Conservation (phyloP, 2,113 vertebrate species). For the Cnemophilus loriae region DNA sequence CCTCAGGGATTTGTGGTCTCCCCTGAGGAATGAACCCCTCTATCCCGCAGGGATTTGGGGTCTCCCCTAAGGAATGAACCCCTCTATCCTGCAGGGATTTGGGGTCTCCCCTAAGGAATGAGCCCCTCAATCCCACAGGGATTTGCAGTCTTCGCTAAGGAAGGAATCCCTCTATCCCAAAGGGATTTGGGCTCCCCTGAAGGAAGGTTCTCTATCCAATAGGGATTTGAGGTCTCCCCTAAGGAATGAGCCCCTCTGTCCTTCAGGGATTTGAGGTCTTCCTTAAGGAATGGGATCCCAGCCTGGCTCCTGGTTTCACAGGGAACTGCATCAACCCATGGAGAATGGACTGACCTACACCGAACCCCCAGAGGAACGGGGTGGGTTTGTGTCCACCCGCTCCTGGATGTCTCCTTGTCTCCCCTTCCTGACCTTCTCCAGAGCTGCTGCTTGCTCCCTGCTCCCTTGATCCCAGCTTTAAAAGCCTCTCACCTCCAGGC, state of each 20-base stretch:
- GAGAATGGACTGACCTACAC: not conserved
- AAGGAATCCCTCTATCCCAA: no score
- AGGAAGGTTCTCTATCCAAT: no score
- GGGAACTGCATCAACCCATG: not conserved
- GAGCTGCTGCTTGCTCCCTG: not conserved
- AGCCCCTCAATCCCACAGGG: not conserved
- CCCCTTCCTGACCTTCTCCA: not conserved
- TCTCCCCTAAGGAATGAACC: no score
- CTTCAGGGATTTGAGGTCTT: no score
- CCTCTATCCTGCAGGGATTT: not conserved
- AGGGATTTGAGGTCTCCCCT: no score
- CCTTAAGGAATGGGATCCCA: not conserved
- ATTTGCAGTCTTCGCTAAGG: not conserved
- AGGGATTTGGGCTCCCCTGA: no score
- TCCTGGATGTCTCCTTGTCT: not conserved
- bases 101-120: not conserved
- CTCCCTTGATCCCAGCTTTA: not conserved
- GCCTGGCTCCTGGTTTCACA: not conserved
- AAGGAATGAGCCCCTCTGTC: no score
- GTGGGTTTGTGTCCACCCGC: not conserved
- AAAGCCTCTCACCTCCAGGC: not conserved
- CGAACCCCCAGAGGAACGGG: not conserved
- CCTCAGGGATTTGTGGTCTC: not conserved
- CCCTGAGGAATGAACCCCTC: not conserved
- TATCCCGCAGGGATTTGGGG: not conserved